Conservation (phyloP, 2,797 vertebrate species). For the Chrysocyon brachyurus region DNA sequence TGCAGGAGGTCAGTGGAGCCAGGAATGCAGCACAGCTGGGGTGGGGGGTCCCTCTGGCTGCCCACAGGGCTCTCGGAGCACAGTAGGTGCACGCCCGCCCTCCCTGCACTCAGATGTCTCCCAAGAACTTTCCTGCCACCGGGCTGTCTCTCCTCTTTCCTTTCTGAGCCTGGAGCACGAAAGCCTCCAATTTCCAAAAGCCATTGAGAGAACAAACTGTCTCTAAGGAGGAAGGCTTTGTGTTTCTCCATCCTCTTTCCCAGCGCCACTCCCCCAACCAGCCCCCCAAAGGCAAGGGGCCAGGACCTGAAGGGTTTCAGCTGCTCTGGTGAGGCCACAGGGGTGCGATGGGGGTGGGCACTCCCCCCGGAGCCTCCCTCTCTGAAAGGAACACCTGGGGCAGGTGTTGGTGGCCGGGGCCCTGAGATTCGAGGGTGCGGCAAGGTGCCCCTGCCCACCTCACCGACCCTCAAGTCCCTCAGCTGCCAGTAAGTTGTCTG, state of each 20-base stretch:
- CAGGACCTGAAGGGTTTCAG: constrained; percentile 85
- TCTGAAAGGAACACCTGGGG: neutral
- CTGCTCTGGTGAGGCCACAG: constrained; percentile 73
- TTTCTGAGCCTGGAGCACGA: constrained; percentile 31
- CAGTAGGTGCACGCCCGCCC: neutral
- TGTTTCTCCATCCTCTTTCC: neutral
- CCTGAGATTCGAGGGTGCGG: neutral
- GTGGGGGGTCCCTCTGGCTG: too few relatives aligned
- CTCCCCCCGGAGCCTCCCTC: too few relatives aligned
- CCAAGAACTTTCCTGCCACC: accelerated
- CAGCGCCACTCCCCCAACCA: accelerated
- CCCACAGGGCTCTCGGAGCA: constrained; percentile 53
- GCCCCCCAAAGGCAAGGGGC: constrained; percentile 14
- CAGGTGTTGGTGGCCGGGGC: neutral
- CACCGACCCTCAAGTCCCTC: accelerated
- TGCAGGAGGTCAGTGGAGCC: neutral
- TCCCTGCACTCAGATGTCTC: accelerated
- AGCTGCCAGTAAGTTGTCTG: neutral
- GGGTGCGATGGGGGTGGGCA: neutral
- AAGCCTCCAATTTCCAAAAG: constrained; percentile 80
- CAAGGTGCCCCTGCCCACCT: neutral
- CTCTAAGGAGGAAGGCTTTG: neutral
- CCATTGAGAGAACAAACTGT: constrained; percentile 4
- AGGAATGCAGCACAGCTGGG: accelerated
- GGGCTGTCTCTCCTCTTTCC: constrained; percentile 43